Base-by-base conservation (phyloP, 2,888 invertebrate genomes). In the Mesodorylaimus sp. region DNA sequence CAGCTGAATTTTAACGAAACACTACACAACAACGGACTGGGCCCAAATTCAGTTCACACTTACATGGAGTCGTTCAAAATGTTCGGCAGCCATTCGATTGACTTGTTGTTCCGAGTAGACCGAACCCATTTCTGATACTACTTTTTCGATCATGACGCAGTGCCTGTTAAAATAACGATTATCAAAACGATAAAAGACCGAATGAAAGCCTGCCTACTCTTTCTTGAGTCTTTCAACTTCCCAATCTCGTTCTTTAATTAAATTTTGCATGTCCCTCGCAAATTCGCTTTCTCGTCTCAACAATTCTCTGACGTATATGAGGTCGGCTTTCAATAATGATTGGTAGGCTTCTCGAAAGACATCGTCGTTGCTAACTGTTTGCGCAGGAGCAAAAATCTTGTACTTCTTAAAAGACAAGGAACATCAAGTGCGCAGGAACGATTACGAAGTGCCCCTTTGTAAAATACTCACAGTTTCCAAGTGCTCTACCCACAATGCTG, bases 1-100 rank as follows among this genome's bases (percentile, higher is more conserved):
- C 59, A 86, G 72, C 59, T 83, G 79, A 63, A 83, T 32, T 10
- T 10, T 32, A 32, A 32, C 10, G 10, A 32, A 32, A 32, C 10
- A 32, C 16, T 32, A 16, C 32, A 32, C 32, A 10, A 16, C 32
- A 32, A 16, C 10, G 32, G 16, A 32, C 10, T 32, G 32, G 32
- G 10, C 10, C 32, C 10, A 10, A 16, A 16, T 13, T 32, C 32
- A 32, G 10, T 10, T 32, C 16, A 16, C 21, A 45, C 29, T 5
- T 29, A 45, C 45, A 28, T 45, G 23, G 10, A 45, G 5, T 16
- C 32, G 5, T 45, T 27, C 27, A 32, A 45, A 45, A 45, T 45
- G 25, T 19, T 29, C 21, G 10, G 45, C 23, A n/a, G 45, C 19
- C 28, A 29, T n/a, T 32, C 27, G 7, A 45, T 45, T 45, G 21